Evolutionary conservation across 2,888 invertebrate genomes (phyloP), one percentile per base, ranked within the genome.

Genomic region (Orchestes rusci): DNA sequence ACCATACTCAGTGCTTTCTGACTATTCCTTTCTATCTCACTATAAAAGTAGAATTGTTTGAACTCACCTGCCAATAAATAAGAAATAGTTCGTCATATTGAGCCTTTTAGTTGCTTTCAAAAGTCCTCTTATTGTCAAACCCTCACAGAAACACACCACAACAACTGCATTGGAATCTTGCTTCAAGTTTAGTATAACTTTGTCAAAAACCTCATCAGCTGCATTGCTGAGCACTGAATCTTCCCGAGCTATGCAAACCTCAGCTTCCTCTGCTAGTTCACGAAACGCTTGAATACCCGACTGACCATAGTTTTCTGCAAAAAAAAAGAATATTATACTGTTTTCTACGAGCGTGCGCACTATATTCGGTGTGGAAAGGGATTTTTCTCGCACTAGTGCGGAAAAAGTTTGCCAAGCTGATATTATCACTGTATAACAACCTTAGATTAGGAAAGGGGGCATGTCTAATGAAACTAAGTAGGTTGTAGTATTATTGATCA

Each of bases 91-190:
- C 16, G 73, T 73, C 44, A 75, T 67, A 53, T 75, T 75, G 31
- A 75, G 67, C 27, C 77, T 66, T 51, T 71, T 68, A 4, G 77
- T 73, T 3, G 83, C 82, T 49, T 70, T 70, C 51, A 84, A 70
- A 29, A 84, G 69, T 12, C 77, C 76, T 42, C 78, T 68, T 48
- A 84, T 78, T 1, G 84, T 83, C 62, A 75, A 70, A 2, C 86
- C 86, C 65, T 86, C 84, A 67, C 86, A 87, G 73, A 87, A 86
- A 65, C 86, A 87, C 13, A 85, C 79, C 39, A 82, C 78, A 5
- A 83, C 83, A 28, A 70, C 63, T 45, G 79, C 73, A 53, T 73
- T 68, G 43, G 66, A 60, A 59, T 75, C 75, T 53, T 72, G 71
- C 50, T 72, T 69, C 20, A 80, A 68, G 56, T 74, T 75, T 32